Conservation (phyloP, 2,113 vertebrate species). For the Anolis sagrei region DNA sequence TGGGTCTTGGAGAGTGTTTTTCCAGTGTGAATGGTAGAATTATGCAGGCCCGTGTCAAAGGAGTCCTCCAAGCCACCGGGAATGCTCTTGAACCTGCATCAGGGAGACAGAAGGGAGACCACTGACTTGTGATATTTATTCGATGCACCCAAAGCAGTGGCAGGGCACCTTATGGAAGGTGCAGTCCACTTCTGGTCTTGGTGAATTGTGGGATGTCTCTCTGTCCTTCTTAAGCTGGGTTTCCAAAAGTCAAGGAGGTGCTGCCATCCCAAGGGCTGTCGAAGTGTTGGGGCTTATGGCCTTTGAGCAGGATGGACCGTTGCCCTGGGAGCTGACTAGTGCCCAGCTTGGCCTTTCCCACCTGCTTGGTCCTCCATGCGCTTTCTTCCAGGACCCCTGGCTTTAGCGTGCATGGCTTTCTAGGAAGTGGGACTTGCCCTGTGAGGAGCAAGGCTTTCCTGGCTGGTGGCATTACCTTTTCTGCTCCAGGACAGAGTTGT, state of each 20-base stretch:
- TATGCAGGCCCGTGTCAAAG: background rate
- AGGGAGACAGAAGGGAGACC: background rate
- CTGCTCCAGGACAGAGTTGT: no score
- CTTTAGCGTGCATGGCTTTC: no score
- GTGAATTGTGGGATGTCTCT: no score
- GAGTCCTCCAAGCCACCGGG: background rate
- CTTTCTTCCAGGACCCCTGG: background rate
- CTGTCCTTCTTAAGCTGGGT: no score
- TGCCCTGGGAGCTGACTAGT: background rate
- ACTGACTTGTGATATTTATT: no score
- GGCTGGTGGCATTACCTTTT: no score
- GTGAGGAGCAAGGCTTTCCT: no score
- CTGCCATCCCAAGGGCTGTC: background rate
- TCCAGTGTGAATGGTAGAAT: background rate
- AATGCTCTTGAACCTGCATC: background rate
- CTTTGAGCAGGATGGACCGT: background rate
- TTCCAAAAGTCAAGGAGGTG: no score
- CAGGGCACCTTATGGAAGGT: background rate
- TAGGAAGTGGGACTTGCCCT: no score
- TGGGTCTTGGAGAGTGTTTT: background rate
- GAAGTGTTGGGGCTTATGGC: background rate
- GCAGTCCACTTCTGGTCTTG: background rate
- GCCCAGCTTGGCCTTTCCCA: background rate
- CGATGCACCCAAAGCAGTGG: no score
- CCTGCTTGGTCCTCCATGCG: background rate